Percentiles rank a stretch among this genome's conserved stretches.
phyloP scores from a whole-genome alignment of 2,888 invertebrate species.

The Leucozona laternaria region DNA sequence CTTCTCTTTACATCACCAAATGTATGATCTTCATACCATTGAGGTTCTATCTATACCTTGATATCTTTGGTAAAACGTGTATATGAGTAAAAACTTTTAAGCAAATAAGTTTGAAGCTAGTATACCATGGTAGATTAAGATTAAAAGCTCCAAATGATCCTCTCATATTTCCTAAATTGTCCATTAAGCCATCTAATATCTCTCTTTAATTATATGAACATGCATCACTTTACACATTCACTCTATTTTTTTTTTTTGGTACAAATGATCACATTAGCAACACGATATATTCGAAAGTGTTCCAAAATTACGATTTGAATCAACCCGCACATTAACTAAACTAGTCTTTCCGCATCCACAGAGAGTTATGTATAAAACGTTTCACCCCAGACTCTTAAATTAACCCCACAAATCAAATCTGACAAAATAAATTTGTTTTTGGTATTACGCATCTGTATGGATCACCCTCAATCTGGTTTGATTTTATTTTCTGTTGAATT shows the following conservation, averaged over 20 bases:
- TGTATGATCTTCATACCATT: background rate
- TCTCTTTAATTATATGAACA: background rate
- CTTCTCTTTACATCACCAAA: background rate
- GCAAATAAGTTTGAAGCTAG: too few relatives aligned
- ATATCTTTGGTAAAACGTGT: background rate
- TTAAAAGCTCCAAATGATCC: background rate
- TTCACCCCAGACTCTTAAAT: conserved; percentile 36
- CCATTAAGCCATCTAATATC: conserved; percentile 6
- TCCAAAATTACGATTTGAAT: conserved; percentile 34
- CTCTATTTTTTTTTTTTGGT: conserved; percentile 2
- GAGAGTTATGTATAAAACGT: background rate
- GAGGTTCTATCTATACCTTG: background rate
- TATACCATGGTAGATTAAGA: background rate
- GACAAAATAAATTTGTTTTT: conserved; percentile 44
- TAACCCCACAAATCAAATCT: conserved; percentile 53
- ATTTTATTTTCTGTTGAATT: conserved; percentile 9
- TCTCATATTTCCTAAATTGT: background rate
- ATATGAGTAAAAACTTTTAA: background rate
- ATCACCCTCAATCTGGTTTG: conserved; percentile 1
- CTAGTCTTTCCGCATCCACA: conserved; percentile 35
- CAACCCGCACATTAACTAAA: conserved; percentile 37
- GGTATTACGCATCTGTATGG: conserved; percentile 6
- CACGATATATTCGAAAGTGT: conserved; percentile 67
- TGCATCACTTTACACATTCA: background rate
- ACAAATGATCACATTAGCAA: conserved; percentile 31